Base-by-base conservation (phyloP, 2,888 invertebrate genomes). In the Pyralis farinalis region DNA sequence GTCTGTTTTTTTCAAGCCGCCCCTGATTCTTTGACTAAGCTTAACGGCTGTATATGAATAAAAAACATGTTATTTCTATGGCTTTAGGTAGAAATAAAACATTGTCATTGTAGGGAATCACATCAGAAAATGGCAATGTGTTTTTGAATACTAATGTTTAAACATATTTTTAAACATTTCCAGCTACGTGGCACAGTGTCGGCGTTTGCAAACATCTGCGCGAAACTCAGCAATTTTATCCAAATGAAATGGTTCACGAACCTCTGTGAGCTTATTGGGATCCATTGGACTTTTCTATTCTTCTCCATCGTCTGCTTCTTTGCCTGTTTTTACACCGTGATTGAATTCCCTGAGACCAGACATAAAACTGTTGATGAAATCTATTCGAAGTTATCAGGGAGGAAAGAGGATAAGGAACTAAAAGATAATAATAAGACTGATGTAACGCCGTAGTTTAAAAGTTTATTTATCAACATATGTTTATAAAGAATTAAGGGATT, bases 241-340 rank as follows among this genome's bases (percentile, higher is more conserved):
- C 87, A 88, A 47, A 81, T 79, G 58, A 88, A 86, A 49, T 86
- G 85, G 84, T 88, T 88, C 71, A 76, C 78, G 0, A 64, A 63
- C 7, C 59, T 87, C 8, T 76, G 77, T 41, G 73, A 77, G 0
- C 45, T 75, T 1, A 67, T 87, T 37, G 86, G 87, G 21, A 84
- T 85, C 33, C 86, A 88, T 33, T 86, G 85, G 83, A 79, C 79
- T 0, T 82, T 87, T 55, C 47, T 85, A 0, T 82, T 82, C 66
- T 88, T 88, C 51, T 63, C 84, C 0, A 27, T 65, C 0, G 73
- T 86, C 6, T 78, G 77, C 42, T 84, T 87, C 58, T 32, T 58
- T 8, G 77, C 82, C 2, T 77, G 77, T 34, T 56, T 81, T 45
- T 87, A 84, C 47, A 73, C 81, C 0, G 53, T 81, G 1, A 12